A percentile compares a stretch with the other conserved stretches of the same genome.
Evolutionary conservation across 2,888 invertebrate species (phyloP).

Genomic region (Temnothorax ravouxi): DNA sequence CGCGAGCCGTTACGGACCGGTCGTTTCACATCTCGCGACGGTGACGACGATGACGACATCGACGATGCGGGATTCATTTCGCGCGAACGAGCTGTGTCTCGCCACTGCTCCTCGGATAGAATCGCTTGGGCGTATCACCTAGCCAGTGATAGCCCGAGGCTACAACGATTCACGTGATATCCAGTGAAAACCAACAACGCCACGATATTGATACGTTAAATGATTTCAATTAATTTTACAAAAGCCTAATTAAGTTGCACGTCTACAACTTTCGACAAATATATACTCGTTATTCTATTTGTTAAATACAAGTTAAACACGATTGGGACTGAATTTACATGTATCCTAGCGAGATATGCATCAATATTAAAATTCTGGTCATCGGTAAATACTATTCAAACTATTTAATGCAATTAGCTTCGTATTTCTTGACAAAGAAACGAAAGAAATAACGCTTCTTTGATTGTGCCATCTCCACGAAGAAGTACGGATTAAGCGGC

Average conservation of each 20-base stretch:
- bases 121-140: slow-evolving; percentile 12
- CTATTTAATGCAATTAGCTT: slow-evolving; percentile 8
- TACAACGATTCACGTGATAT: slow-evolving; percentile 17
- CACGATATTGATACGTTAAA: slow-evolving; percentile 8
- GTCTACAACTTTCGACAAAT: not conserved
- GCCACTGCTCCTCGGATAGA: slow-evolving; percentile 15
- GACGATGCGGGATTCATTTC: slow-evolving; percentile 67
- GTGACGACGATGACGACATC: slow-evolving; percentile 12
- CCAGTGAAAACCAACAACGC: slow-evolving; percentile 2
- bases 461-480: not conserved
- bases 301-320: not conserved
- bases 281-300: not conserved
- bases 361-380: not conserved
- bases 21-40: slow-evolving; percentile 22
- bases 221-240: slow-evolving; percentile 2
- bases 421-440: not conserved
- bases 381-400: not conserved
- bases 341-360: not conserved
- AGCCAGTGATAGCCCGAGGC: slow-evolving; percentile 15
- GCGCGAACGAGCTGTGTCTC: slow-evolving; percentile 65
- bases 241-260: not conserved
- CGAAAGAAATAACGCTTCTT: slow-evolving; percentile 11
- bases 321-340: not conserved
- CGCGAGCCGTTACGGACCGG: slow-evolving; percentile 10
- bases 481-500: slow-evolving; percentile 3